Evolutionary conservation across 2,797 vertebrate species (phyloP), one percentile per base, ranked within the genome.

Genomic region (Sciurus carolinensis): DNA sequence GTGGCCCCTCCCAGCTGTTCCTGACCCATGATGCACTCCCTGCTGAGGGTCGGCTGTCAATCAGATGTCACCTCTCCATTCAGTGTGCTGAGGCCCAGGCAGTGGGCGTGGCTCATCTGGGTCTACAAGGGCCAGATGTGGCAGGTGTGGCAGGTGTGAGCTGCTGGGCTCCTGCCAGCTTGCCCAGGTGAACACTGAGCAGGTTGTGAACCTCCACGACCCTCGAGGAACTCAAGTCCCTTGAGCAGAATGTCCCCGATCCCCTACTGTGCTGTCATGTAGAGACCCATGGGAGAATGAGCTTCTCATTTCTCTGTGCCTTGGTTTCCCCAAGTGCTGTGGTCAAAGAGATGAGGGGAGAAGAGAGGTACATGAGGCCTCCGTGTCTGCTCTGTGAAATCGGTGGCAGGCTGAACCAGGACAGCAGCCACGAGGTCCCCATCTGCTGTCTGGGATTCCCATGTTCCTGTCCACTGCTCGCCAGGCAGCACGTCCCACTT

Each of bases 1-100:
- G 99, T 98, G 99, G 99, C 98, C 98, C 98, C 98, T 97, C 98
- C 97, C 97, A 98, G 98, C 98, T 98, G 97, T 98, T 98, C 98
- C 98, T 98, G 57, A 33, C 8, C 26, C 44, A 10, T 2, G 28
- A 22, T 3, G 14, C 24, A 30, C 67, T 39, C 30, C 30, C 26
- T 8, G 8, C 11, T n/a, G 36, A 54, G 33, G 7, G 28, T 44
- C 6, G 30, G 33, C 10, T 33, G 13, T 44, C 8, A 17, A 5
- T 66, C 62, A 66, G 64, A 12, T 5, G 30, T 13, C 30, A 30
- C 28, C 30, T 66, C 12, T 30, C 28, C 28, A 7, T 87, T 12
- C 26, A 33, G 14, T 62, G 42, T 39, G 73, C 75, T 30, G 47
- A 54, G 33, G 33, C 14, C 24, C 14, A 52, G 17, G 8, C 30